Evolutionary conservation across 1,140 invertebrate species (phyloP).

Genomic region (Grapholita molesta): DNA sequence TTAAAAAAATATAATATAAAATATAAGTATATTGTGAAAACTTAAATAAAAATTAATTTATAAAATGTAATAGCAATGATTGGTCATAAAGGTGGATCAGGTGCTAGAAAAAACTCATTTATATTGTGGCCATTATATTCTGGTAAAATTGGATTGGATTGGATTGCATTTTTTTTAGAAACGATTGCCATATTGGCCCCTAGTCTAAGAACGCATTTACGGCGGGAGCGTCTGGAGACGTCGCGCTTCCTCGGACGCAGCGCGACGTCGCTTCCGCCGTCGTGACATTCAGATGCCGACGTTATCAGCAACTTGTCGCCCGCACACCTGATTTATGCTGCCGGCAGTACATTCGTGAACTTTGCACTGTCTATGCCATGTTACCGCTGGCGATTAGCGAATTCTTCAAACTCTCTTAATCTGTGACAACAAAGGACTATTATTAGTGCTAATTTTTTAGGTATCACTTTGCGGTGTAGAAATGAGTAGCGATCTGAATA

Average conservation of each 20-base stretch:
- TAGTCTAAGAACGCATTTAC: conserved; percentile 1
- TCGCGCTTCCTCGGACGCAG: conserved; percentile 25
- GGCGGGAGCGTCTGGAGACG: background rate
- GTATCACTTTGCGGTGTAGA: background rate
- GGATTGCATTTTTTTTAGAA: too few relatives aligned
- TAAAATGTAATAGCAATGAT: too few relatives aligned
- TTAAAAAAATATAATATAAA: too few relatives aligned
- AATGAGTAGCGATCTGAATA: background rate
- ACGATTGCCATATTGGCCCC: too few relatives aligned
- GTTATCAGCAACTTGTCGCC: conserved; percentile 41
- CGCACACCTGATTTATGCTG: conserved; percentile 47
- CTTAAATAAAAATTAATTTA: too few relatives aligned
- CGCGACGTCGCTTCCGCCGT: conserved; percentile 33
- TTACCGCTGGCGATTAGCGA: background rate
- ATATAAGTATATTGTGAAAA: too few relatives aligned
- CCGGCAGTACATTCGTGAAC: conserved; percentile 27
- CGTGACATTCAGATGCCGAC: conserved; percentile 42
- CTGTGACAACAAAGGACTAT: background rate
- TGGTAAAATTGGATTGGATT: too few relatives aligned
- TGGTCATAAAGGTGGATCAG: too few relatives aligned
- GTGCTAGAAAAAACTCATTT: too few relatives aligned
- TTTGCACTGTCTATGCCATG: conserved; percentile 8
- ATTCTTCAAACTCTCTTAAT: background rate
- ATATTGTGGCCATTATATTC: too few relatives aligned
- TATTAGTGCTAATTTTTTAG: background rate